Evolutionary conservation across 1,140 invertebrate species (phyloP), one percentile per base, ranked within the genome.

Genomic region (Ectropis grisescens): DNA sequence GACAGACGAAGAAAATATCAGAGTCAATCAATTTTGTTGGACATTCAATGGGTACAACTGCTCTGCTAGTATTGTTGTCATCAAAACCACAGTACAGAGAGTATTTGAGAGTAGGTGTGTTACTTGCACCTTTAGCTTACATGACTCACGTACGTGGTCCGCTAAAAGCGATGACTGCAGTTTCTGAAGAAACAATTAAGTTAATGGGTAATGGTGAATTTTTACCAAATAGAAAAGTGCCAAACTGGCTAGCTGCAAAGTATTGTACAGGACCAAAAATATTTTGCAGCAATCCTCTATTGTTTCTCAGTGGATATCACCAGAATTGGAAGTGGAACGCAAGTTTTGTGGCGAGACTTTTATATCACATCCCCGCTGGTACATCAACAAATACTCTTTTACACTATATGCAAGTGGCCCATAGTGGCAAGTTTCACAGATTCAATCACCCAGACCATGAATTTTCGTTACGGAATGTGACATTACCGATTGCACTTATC

Each of bases 281-380:
- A 11, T 85, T 90, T 37, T 92, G 91, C 46, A 74, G 82, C 15
- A 89, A 90, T 52, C 53, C 84, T 4, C 52, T 91, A 1, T 89
- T 90, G 37, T 64, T 87, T 22, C 41, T 91, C 1, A 82, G 70
- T 41, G 89, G 89, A 11, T 86, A 88, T 11, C 92, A 65, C 68
- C 86, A 11, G 52, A 70, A n/a, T 83, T 89, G 60, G 84, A 86
- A 42, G 2, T 58, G 86, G 84, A 83, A 82, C 37, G 48, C 85
- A 15, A 50, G 37, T 34, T 58, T 58, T 24, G 14, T 39, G 1
- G 84, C 88, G 2, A 82, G 88, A 0, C 88, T 94, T 48, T 56
- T 92, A 9, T 78, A 83, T 29, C 91, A 95, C 56, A 84, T 86
- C 13, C 93, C 93, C 2, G 89, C 91, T 7, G 92, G 93, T 11